phyloP scores from a whole-genome alignment of 2,888 invertebrate genomes.

The Hoplodrina blanda region DNA sequence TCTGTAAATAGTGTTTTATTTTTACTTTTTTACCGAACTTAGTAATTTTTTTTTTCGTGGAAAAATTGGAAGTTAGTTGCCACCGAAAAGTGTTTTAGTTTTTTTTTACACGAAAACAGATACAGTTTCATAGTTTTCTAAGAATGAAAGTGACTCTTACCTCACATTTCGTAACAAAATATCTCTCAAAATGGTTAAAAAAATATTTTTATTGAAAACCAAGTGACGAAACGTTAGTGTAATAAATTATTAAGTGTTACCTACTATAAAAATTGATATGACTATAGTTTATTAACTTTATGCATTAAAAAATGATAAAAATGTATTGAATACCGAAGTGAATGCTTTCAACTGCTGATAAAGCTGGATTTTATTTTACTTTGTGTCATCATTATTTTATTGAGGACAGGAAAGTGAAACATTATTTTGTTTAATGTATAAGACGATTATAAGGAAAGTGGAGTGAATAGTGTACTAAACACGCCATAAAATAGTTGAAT shows the following conservation, averaged over 20 bases:
- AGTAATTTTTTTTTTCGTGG: not conserved
- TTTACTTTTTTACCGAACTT: not conserved
- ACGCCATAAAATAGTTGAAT: conserved; percentile 5
- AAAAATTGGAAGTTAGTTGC: not conserved
- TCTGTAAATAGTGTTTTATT: not conserved
- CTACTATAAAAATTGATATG: conserved; percentile 35
- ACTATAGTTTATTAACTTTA: conserved; percentile 32
- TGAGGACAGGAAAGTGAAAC: conserved; percentile 37
- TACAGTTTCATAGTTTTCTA: not conserved
- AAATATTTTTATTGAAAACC: conserved; percentile 33
- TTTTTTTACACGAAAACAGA: not conserved
- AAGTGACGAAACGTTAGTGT: conserved; percentile 37
- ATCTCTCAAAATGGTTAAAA: not conserved
- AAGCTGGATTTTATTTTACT: conserved; percentile 39
- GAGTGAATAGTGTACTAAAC: not conserved
- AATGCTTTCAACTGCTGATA: conserved; percentile 54
- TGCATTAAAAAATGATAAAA: conserved; percentile 37
- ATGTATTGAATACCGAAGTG: conserved; percentile 26
- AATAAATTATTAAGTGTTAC: conserved; percentile 47
- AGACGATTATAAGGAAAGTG: conserved; percentile 23
- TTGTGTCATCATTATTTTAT: conserved; percentile 40
- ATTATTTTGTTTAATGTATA: conserved; percentile 9
- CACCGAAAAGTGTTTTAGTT: too few relatives aligned
- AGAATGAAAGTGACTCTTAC: not conserved
- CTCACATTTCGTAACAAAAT: conserved; percentile 14